These are phyloP conservation scores for Ahaetulla prasina DNA, from an alignment of 2,113 vertebrate species.

Conservation along the genomic window DNA sequence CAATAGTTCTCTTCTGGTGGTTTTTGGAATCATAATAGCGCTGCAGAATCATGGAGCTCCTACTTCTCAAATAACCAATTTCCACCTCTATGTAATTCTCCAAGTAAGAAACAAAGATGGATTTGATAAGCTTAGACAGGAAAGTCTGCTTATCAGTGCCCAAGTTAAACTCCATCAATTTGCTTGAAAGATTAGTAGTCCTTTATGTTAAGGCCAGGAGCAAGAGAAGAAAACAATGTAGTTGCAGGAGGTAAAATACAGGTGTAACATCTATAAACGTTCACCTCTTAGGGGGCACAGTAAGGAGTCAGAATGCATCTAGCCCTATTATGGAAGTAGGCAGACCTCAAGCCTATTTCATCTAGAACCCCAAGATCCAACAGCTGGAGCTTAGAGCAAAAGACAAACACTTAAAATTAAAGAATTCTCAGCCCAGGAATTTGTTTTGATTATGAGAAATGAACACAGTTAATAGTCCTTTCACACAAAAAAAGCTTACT, in stretches of 20 bases:
- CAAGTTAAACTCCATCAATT: conserved; percentile 96
- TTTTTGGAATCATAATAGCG: conserved; percentile 98
- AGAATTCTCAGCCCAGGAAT: not conserved
- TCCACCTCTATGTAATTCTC: conserved; percentile 98
- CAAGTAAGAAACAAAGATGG: conserved; percentile 95
- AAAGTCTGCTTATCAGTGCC: conserved; percentile 99
- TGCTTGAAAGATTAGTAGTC: conserved; percentile 88
- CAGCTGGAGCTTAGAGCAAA: not conserved
- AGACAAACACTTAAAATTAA: not conserved
- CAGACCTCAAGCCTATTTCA: not conserved
- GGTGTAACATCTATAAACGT: not conserved
- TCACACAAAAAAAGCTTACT: not conserved
- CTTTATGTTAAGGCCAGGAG: conserved; percentile 71
- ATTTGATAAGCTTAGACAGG: conserved; percentile 97
- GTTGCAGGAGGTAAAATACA: conserved; percentile 46
- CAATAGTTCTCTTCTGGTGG: conserved; percentile 94
- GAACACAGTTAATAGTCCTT: not conserved
- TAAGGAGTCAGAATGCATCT: not conserved
- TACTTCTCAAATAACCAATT: conserved; percentile 89
- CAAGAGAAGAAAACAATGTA: conserved; percentile 49
- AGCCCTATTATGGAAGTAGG: not conserved
- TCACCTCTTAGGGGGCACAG: not conserved
- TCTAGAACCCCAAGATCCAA: not conserved
- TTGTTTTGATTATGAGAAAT: not conserved
- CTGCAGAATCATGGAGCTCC: conserved; percentile 91